Evolutionary conservation across 2,797 vertebrate genomes (phyloP), one percentile per base, ranked within the genome.

Genomic region (Tenualosa thibaudeaui): DNA sequence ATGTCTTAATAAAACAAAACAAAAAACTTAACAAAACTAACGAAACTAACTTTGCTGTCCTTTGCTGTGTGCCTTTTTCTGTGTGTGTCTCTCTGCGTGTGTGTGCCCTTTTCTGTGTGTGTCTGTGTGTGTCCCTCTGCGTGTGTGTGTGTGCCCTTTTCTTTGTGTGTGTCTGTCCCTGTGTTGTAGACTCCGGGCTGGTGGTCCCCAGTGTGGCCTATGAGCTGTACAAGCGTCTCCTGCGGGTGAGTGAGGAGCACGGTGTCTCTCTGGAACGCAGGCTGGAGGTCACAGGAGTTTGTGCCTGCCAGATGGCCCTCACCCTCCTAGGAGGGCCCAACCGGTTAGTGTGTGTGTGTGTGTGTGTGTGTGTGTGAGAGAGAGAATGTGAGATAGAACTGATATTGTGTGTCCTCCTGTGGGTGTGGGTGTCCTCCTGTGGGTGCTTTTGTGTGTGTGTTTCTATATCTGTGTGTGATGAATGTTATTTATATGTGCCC

Each of bases 291-390:
- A 98, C 97, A 0, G 98, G 98, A 0, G 96, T 99, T 56, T 99
- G 98, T 58, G 97, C 98, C 43, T 99, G 98, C 93, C 98, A 99
- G 93, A 99, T 99, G 98, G 97, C 98, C 2, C 95, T 99, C 71
- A 99, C 97, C 3, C 94, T 99, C 43, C 96, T 99, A 0, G 98
- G 98, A 85, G 98, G 98, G 8, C 98, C 98, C 84, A 99, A 99
- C 95, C 98, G 98, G 98, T 99, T 92, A 93, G 85, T 75, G 68
- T 75, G 68, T 19, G 68, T 40, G 68, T 43, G 68, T 40, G 68
- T 43, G 68, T 40, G 26, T 37, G 26, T 12, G 65, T 31, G 65
- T 0, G 60, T 26, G 60, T 10, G 60, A 24, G n/a, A 3, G 62
- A 3, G 62, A 46, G 46, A 46, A 31, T 15, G 65, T 40, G 68